Evolutionary conservation across 2,888 invertebrate species (phyloP).

Genomic region (Drosophila anomalata): DNA sequence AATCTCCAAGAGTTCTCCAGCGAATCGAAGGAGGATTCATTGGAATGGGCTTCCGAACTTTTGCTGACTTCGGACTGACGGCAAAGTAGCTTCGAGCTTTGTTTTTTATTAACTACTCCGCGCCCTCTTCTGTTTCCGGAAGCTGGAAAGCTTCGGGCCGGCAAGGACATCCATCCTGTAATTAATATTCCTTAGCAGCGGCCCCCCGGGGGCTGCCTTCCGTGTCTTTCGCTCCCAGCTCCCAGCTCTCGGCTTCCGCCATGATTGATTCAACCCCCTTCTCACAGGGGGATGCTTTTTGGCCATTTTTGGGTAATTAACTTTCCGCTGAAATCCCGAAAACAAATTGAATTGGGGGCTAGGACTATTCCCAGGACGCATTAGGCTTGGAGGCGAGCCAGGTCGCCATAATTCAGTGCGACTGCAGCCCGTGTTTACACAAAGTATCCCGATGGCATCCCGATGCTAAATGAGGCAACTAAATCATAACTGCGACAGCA

Average conservation of each 20-base stretch:
- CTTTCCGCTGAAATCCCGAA: conserved; percentile 27
- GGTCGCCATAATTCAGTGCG: conserved; percentile 25
- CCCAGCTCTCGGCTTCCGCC: neutral
- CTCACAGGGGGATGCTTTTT: conserved; percentile 15
- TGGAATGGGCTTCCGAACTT: neutral
- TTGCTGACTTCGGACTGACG: neutral
- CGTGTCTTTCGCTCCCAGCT: neutral
- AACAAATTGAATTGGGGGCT: conserved; percentile 31
- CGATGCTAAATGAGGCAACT: conserved; percentile 53
- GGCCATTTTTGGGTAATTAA: conserved; percentile 27
- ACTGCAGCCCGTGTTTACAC: conserved; percentile 11
- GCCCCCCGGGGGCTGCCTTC: neutral
- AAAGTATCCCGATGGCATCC: conserved; percentile 19
- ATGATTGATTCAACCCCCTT: conserved; percentile 25
- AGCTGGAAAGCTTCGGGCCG: no score
- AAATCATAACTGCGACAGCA: conserved; percentile 71
- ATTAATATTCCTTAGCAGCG: neutral
- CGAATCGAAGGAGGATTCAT: conserved; percentile 1
- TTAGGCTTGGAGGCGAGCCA: conserved; percentile 17
- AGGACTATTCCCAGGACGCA: conserved; percentile 15
- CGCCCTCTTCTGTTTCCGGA: no score
- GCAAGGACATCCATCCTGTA: neutral
- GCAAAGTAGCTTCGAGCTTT: neutral
- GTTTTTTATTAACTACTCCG: no score
- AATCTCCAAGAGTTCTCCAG: neutral